These are phyloP conservation scores for Gymnosoma rotundatum DNA, from an alignment of 2,888 invertebrate species.

Conservation along the genomic window DNA sequence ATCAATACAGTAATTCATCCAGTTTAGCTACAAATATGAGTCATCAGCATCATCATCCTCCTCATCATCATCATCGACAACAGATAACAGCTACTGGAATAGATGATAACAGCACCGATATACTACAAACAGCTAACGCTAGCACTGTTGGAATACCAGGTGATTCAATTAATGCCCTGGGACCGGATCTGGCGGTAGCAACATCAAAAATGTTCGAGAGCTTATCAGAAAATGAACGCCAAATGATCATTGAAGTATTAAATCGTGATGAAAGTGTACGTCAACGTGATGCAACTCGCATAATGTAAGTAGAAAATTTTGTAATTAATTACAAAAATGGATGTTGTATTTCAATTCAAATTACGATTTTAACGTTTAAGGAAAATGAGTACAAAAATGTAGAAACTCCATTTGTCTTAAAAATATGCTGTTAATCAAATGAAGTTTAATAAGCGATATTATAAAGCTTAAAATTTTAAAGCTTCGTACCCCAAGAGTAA, in stretches of 20 bases:
- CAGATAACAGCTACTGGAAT: slow-evolving; percentile 55
- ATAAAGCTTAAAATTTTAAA: too few species aligned
- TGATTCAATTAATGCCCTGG: slow-evolving; percentile 79
- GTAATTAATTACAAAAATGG: background rate
- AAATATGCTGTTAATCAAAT: too few species aligned
- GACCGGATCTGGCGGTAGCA: slow-evolving; percentile 79
- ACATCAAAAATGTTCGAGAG: slow-evolving; percentile 81
- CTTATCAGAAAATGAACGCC: slow-evolving; percentile 82
- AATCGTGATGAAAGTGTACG: slow-evolving; percentile 84
- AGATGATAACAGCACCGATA: slow-evolving; percentile 57
- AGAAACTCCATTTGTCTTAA: too few species aligned
- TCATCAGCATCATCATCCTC: slow-evolving; percentile 37
- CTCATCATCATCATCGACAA: background rate
- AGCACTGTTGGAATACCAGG: slow-evolving; percentile 75
- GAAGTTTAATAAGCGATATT: too few species aligned
- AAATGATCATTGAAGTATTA: slow-evolving; percentile 84
- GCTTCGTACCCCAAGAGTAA: too few species aligned
- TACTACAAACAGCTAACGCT: slow-evolving; percentile 71
- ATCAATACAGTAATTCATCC: slow-evolving; percentile 57
- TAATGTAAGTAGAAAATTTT: slow-evolving; percentile 83
- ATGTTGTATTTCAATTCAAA: too few species aligned
- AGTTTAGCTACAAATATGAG: slow-evolving; percentile 48
- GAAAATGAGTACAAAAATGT: too few species aligned
- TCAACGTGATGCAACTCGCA: slow-evolving; percentile 83
- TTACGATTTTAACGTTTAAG: too few species aligned